Conservation (phyloP, 2,797 vertebrate genomes). For the Hippopotamyrus pictus region DNA sequence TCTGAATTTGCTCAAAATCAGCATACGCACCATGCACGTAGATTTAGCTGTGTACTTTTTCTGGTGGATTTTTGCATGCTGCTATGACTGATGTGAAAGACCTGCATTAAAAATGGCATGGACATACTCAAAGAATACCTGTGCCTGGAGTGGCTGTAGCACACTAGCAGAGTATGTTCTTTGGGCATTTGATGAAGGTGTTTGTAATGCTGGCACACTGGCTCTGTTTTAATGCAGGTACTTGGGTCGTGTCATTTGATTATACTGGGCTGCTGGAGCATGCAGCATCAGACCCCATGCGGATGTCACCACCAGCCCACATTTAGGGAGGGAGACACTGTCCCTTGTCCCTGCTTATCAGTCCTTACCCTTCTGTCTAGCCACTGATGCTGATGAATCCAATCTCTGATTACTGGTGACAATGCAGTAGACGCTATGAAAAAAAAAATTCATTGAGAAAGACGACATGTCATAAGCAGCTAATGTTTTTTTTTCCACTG, state of each 20-base stretch:
- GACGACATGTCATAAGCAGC: not conserved
- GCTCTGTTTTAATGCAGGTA: not conserved
- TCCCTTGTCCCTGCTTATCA: not conserved
- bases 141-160: not conserved
- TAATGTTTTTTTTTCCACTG: not conserved
- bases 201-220: not conserved
- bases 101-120: not conserved
- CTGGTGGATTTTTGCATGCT: not conserved
- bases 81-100: not conserved
- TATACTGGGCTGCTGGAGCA: not conserved
- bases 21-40: not conserved
- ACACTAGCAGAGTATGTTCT: not conserved
- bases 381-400: not conserved
- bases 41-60: not conserved
- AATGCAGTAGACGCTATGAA: not conserved
- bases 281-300: not conserved
- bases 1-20: not conserved
- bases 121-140: not conserved
- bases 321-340: not conserved
- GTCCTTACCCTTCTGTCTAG: not conserved
- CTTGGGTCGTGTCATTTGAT: not conserved
- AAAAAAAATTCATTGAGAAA: not conserved
- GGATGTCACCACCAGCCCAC: not conserved
- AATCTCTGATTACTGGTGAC: conserved; percentile 5
- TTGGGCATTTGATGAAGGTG: not conserved